A percentile compares a stretch with the other conserved stretches of the same genome.
Conservation (phyloP, 2,113 vertebrate species). For the Eonycteris spelaea region DNA sequence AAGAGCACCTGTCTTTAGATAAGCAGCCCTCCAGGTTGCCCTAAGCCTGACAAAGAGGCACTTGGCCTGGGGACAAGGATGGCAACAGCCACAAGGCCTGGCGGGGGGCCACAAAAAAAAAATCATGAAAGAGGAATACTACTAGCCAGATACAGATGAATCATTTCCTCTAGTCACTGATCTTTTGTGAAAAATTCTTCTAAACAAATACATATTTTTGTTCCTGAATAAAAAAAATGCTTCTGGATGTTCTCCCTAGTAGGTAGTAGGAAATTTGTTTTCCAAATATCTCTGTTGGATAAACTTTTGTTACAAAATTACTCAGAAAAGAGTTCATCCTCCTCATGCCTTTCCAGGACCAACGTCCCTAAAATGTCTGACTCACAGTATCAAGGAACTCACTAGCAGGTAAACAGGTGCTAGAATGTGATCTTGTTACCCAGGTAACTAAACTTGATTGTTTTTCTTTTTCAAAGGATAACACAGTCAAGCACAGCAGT, state of each 20-base stretch:
- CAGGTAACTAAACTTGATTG: not conserved
- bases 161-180: not conserved
- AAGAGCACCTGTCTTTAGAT: not conserved
- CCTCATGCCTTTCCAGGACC: not conserved
- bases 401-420: not conserved
- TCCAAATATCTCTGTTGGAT: not conserved
- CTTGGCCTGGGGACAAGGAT: accelerated
- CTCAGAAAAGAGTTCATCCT: not conserved
- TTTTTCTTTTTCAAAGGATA: too few relatives aligned
- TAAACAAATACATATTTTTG: not conserved
- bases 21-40: not conserved
- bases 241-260: too few relatives aligned
- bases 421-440: not conserved
- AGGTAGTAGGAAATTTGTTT: not conserved
- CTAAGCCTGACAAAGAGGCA: not conserved
- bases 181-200: not conserved
- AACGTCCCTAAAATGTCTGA: not conserved
- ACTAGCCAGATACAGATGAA: too few relatives aligned
- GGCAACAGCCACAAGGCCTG: too few relatives aligned
- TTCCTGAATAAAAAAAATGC: not conserved
- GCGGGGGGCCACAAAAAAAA: not conserved
- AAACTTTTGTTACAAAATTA: not conserved
- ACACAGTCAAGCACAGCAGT: too few relatives aligned
- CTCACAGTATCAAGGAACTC: not conserved
- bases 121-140: not conserved